phyloP scores from a whole-genome alignment of 1,140 invertebrate genomes.

The Drosophila truncata region DNA sequence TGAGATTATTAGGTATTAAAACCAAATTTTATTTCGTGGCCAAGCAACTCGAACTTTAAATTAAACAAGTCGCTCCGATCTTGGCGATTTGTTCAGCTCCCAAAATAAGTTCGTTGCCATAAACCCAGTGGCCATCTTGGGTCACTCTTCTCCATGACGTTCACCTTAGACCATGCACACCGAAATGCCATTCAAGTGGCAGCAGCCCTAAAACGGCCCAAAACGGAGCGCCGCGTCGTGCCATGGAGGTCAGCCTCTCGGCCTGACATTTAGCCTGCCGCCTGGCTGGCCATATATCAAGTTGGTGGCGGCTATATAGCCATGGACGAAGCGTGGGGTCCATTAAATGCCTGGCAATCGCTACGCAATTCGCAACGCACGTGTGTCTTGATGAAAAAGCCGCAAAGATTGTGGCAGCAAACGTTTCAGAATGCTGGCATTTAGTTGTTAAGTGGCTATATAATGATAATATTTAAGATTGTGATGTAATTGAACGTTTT shows the following conservation, averaged over 20 bases:
- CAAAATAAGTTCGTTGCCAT: slow-evolving; percentile 12
- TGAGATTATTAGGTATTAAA: slow-evolving; percentile 52
- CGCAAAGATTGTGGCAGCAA: slow-evolving; percentile 25
- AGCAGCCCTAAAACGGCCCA: slow-evolving; percentile 78
- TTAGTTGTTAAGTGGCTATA: slow-evolving; percentile 53
- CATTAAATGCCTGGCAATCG: slow-evolving; percentile 33
- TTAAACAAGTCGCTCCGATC: slow-evolving; percentile 10
- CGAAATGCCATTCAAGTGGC: slow-evolving; percentile 56
- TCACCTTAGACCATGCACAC: slow-evolving; percentile 45
- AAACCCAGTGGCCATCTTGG: slow-evolving; percentile 23
- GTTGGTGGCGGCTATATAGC: slow-evolving; percentile 6
- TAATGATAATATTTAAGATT: slow-evolving; percentile 73
- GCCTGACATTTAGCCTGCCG: slow-evolving; percentile 72
- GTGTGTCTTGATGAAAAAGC: slow-evolving; percentile 67
- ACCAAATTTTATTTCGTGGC: slow-evolving; percentile 20
- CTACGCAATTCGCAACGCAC: slow-evolving; percentile 78
- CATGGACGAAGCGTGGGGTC: slow-evolving; percentile 10
- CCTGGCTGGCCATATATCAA: slow-evolving; percentile 40
- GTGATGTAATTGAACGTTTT: slow-evolving; percentile 63
- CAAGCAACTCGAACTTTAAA: slow-evolving; percentile 4
- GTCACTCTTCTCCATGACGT: slow-evolving; percentile 30
- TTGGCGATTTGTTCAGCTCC: slow-evolving; percentile 17
- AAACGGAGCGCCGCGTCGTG: slow-evolving; percentile 58
- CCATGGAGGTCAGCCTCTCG: slow-evolving; percentile 71
- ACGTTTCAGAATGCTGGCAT: slow-evolving; percentile 73